Evolutionary conservation across 2,888 invertebrate species (phyloP), one percentile per base, ranked within the genome.

Genomic region (Philaethria dido): DNA sequence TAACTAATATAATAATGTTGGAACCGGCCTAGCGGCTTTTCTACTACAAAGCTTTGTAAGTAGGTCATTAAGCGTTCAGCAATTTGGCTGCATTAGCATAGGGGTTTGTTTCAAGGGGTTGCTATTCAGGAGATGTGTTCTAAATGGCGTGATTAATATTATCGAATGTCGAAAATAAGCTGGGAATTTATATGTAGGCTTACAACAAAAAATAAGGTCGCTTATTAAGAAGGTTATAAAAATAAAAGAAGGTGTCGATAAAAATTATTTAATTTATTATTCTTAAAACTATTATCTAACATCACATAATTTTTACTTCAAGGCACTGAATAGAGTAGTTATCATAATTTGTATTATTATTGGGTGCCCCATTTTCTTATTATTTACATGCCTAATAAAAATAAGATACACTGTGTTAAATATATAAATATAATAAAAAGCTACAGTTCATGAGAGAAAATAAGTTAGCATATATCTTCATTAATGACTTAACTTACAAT

Each of bases 1-100:
- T 61, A 69, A 67, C 36, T 45, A n/a, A 44, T 13, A 66, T 20
- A 3, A 57, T 20, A 68, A 20, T 59, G 69, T 77, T 80, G 71
- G 9, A 72, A 75, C 71, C 69, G 66, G 74, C 70, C 73, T 50
- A 65, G 76, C 82, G 80, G 82, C 77, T 73, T 75, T 77, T 78
- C 66, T 74, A 77, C 72, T 75, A 74, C 75, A 78, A 80, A 79
- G 79, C 71, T 68, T 72, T 79, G 75, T 81, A 86, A 87, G 83
- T 86, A 83, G 86, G 86, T 85, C 85, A 85, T 85, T 88, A 81
- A 81, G 78, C 76, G 79, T 76, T 73, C 75, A 84, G 78, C 78
- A 82, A 84, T 84, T 85, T 81, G 80, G 70, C 72, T 77, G 79
- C 78, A 88, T 89, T 88, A 87, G 75, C 86, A 89, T 89, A 84